Evolutionary conservation across 2,888 invertebrate genomes (phyloP), one percentile per base, ranked within the genome.

Genomic region (Habrosyne pyritoides): DNA sequence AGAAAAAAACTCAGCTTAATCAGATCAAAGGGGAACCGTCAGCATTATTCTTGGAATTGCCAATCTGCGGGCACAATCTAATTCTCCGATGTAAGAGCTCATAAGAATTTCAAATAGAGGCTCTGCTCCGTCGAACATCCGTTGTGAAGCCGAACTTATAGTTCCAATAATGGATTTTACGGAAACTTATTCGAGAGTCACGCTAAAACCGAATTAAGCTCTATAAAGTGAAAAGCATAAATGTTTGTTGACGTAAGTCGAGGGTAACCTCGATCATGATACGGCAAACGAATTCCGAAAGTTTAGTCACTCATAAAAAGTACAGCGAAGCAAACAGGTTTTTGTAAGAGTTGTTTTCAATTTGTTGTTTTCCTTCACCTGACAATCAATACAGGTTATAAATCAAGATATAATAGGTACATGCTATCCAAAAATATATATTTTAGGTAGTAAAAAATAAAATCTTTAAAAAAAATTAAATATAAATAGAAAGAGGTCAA

Each of bases 71-170:
- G 61, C 67, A 63, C 61, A 67, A 78, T 75, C 71, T 71, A 77
- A 77, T 74, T 74, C 69, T 64, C 69, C 66, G 75, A 71, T 71
- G 72, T 69, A 69, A 62, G 59, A 64, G 61, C 73, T 71, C 72
- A 79, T 79, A 77, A 73, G 80, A 79, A 78, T 79, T 79, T 75
- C 76, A 78, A 79, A 79, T 78, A 61, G 70, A 64, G 61, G 53
- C 21, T 56, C 48, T 70, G 70, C 69, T 69, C 55, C 61, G 61
- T 62, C 63, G 55, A 7, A 26, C 49, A 49, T 24, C 14, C 24
- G 50, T 18, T 63, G 71, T 60, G 67, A 69, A 67, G 66, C 47
- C 64, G 61, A 75, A 77, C 68, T 74, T 78, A 75, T 60, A 68
- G 68, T 64, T 61, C 69, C 71, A 67, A 68, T 77, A 79, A 79